Evolutionary conservation across 2,888 invertebrate species (phyloP).

Genomic region (Xestoiulus laeticollis): DNA sequence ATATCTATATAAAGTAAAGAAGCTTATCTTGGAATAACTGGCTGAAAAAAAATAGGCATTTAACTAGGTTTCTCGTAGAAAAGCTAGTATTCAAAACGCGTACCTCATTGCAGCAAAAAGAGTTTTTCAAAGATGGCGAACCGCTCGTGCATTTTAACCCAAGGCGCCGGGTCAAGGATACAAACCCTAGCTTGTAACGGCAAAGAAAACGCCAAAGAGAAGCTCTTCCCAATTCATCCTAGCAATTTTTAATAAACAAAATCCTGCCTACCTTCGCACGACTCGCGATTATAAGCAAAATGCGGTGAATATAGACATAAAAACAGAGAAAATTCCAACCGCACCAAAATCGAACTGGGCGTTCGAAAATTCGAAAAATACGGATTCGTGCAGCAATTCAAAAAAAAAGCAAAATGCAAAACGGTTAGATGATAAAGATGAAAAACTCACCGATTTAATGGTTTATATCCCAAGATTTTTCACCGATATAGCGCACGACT

Average conservation of each 20-base stretch:
- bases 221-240: background rate
- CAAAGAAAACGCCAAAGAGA: background rate
- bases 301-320: background rate
- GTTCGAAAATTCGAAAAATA: background rate
- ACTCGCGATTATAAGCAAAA: background rate
- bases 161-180: background rate
- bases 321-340: background rate
- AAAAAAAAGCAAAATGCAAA: no score
- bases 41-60: background rate
- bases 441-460: background rate
- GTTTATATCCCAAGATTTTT: background rate
- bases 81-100: background rate
- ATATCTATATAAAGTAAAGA: background rate
- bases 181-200: background rate
- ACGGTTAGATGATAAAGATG: background rate
- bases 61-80: background rate
- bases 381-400: background rate
- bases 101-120: background rate
- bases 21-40: background rate
- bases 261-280: background rate
- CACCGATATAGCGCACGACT: background rate
- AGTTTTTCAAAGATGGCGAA: background rate
- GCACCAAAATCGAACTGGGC: background rate
- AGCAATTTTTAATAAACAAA: background rate
- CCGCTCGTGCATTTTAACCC: background rate